A percentile compares a stretch with the other conserved stretches of the same genome.
These are phyloP conservation scores for Zaprionus vittiger DNA, from an alignment of 1,140 invertebrate genomes.

Conservation along the genomic window DNA sequence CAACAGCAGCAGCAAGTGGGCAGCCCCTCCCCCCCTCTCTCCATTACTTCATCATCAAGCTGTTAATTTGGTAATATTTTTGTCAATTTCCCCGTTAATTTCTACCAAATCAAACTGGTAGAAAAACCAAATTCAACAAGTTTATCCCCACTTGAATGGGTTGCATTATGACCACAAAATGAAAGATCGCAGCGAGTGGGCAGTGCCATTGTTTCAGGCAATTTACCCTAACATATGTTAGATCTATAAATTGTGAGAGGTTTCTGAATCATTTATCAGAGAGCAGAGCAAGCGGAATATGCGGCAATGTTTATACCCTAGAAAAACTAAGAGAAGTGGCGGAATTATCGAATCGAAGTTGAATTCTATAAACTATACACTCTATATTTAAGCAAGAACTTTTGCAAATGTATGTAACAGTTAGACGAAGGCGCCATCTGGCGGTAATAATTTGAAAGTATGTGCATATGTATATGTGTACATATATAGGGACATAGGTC, in stretches of 20 bases:
- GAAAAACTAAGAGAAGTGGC: too few species aligned
- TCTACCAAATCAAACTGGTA: background rate
- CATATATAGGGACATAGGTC: too few species aligned
- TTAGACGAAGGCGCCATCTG: too few species aligned
- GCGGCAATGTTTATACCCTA: background rate
- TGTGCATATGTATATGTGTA: too few species aligned
- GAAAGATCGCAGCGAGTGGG: slow-evolving; percentile 5
- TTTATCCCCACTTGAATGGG: slow-evolving; percentile 14
- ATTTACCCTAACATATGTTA: background rate
- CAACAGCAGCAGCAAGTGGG: slow-evolving; percentile 40
- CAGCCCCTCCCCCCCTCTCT: background rate
- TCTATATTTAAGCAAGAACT: background rate
- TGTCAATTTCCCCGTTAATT: background rate
- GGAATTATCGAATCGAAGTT: too few species aligned
- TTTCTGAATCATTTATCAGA: background rate
- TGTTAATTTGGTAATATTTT: slow-evolving; percentile 13
- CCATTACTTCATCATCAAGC: background rate
- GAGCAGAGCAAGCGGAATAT: background rate
- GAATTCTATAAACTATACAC: background rate
- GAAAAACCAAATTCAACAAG: slow-evolving; percentile 28
- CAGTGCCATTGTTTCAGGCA: slow-evolving; percentile 16
- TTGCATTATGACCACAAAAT: background rate
- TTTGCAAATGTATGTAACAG: background rate
- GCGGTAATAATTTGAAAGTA: too few species aligned
- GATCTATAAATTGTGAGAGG: background rate